Evolutionary conservation across 2,888 invertebrate species (phyloP), one percentile per base, ranked within the genome.

Genomic region (Glaucopsyche alexis): DNA sequence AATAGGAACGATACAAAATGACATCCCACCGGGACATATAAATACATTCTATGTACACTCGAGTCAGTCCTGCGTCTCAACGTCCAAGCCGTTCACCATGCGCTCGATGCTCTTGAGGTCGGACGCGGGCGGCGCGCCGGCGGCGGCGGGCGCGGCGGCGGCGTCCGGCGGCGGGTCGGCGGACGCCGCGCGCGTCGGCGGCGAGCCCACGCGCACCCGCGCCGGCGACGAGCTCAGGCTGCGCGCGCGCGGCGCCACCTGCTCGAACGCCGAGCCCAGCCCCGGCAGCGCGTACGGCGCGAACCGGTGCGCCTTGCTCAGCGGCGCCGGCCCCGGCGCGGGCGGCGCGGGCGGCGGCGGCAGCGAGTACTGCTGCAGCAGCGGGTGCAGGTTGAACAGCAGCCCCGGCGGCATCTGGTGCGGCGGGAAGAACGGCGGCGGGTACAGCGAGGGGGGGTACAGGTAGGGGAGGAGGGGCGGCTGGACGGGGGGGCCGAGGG

Each of bases 41-140:
- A 91, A 91, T 90, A 92, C 87, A 90, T 85, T 87, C 87, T 92
- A 92, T 92, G 80, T 92, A 92, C 92, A 92, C 75, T 80, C 79
- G 80, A 85, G 84, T 91, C 91, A 92, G 90, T 93, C 93, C 91
- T 88, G 94, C 79, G 95, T 95, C 87, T 97, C 97, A 79, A 97
- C 97, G 87, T 98, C 98, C 77, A 98, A 94, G 16, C 98, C 98
- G 90, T 98, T 98, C 80, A 99, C 98, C 98, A 98, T 98, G 87
- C 98, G 97, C 93, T 99, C 98, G 93, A 99, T 99, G 88, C 96
- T 98, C 91, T 98, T 98, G 80, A 99, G 95, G 91, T 98, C 98
- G 76, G 96, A 96, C 65, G 96, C 95, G 52, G 95, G 94, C 77
- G 94, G 94, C 77, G 94, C 95, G 79, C 86, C 82, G 74, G 90